Evolutionary conservation across 2,113 vertebrate species (phyloP), one percentile per base, ranked within the genome.

Genomic region (Notechis scutatus): DNA sequence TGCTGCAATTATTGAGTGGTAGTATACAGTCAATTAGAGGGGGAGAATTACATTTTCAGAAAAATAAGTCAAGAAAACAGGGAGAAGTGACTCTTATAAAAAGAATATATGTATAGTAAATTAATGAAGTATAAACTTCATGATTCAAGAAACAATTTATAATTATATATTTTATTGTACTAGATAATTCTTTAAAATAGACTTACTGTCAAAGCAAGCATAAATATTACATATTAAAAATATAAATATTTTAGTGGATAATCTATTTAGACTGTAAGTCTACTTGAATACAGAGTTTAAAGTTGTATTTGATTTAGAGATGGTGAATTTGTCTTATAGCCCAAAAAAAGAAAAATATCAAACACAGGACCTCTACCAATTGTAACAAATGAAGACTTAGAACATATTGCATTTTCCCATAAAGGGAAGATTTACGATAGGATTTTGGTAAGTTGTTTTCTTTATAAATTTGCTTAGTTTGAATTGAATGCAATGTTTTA

Each of bases 351-450:
- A 92, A 97, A 97, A 94, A 61, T 21, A 18, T 97, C 96, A 20
- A 5, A n/a, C 95, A 94, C 0, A 95, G 97, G 95, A 23, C 95
- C 97, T 34, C 98, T 97, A 56, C 96, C 98, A 0, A 98, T 99
- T 9, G 98, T 99, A 95, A 99, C 99, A 0, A 95, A 98, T 57
- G 99, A 99, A 85, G 99, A 99, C 39, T 96, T 99, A 96, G 98
- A 98, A 87, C 99, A 99, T 86, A 97, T 99, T 56, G 99, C 99
- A 2, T 94, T 98, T 45, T 98, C 98, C 10, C 97, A 98, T 96
- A 98, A 98, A 97, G 99, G 99, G 97, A 99, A 99, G 97, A 98
- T 99, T 95, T 99, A 99, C 57, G 98, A 99, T 96, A 99, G 99
- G 96, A 98, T 99, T 61, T 96, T 98, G 50, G 99, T 99, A 97